These are phyloP conservation scores for Ammospiza nelsoni DNA, from an alignment of 2,113 vertebrate species.

Conservation along the genomic window DNA sequence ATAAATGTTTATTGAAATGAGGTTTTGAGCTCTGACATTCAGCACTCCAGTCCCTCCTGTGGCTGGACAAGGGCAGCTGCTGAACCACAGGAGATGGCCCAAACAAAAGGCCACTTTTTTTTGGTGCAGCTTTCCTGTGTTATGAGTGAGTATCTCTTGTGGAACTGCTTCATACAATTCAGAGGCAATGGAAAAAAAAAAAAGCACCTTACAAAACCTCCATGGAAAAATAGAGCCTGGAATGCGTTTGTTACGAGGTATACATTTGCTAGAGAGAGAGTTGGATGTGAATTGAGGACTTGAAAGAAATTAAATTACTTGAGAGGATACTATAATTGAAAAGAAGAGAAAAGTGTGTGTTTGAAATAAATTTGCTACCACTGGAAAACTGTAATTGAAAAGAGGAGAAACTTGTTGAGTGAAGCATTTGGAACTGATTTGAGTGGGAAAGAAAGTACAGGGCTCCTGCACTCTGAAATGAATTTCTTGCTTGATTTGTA, in stretches of 20 bases:
- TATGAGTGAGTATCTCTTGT: background rate
- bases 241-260: background rate
- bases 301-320: conserved; percentile 54
- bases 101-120: background rate
- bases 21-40: background rate
- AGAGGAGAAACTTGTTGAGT: conserved; percentile 44
- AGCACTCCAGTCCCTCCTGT: background rate
- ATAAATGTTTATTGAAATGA: background rate
- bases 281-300: conserved; percentile 9
- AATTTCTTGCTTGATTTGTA: conserved; percentile 46
- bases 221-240: background rate
- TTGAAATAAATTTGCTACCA: conserved; percentile 59
- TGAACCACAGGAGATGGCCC: background rate
- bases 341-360: conserved; percentile 16
- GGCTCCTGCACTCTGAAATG: background rate
- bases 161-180: background rate
- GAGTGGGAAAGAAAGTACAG: background rate
- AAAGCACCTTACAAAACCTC: background rate
- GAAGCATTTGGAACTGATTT: conserved; percentile 53
- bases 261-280: conserved; percentile 6
- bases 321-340: conserved; percentile 44
- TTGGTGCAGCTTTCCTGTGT: background rate
- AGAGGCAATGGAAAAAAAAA: conserved; percentile 2
- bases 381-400: conserved; percentile 54
- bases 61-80: background rate